A percentile compares a stretch with the other conserved stretches of the same genome.
These are phyloP conservation scores for Argentina silus DNA, from an alignment of 2,797 vertebrate species.

Conservation along the genomic window DNA sequence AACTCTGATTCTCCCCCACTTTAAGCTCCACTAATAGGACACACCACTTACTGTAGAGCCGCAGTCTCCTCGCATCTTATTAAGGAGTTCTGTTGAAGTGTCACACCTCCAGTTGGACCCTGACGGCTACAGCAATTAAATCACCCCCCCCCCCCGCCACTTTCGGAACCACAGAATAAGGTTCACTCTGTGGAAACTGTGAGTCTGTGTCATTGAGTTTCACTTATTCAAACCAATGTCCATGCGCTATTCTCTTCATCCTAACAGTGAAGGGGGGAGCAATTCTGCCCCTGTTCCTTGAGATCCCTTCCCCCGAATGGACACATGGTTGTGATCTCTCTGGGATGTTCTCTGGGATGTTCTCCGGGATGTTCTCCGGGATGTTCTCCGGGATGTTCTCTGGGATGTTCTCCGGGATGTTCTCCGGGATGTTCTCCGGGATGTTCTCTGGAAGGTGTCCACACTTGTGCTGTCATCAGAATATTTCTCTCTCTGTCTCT, in stretches of 20 bases:
- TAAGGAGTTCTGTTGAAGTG: slow-evolving; percentile 9
- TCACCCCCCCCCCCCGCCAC: not conserved
- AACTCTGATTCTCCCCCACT: not conserved
- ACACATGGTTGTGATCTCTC: not conserved
- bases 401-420: too few species aligned
- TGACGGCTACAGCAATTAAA: slow-evolving; percentile 6
- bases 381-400: too few species aligned
- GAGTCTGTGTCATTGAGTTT: not conserved
- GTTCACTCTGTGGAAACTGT: not conserved
- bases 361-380: too few species aligned
- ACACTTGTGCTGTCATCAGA: too few species aligned
- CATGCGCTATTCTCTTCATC: not conserved
- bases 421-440: too few species aligned
- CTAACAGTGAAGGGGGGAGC: not conserved
- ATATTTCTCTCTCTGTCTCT: too few species aligned
- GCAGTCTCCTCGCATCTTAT: slow-evolving; percentile 13
- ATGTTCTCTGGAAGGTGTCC: too few species aligned
- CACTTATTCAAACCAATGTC: not conserved
- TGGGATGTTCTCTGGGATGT: too few species aligned
- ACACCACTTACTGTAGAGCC: slow-evolving; percentile 16
- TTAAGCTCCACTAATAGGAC: slow-evolving; percentile 15
- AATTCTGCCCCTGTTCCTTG: not conserved
- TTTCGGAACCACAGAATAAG: not conserved
- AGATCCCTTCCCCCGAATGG: not conserved
- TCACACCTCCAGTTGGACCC: not conserved